Percentiles rank a stretch among this genome's conserved stretches.
Evolutionary conservation across 2,113 vertebrate species (phyloP).

Genomic region (Butorides virescens): DNA sequence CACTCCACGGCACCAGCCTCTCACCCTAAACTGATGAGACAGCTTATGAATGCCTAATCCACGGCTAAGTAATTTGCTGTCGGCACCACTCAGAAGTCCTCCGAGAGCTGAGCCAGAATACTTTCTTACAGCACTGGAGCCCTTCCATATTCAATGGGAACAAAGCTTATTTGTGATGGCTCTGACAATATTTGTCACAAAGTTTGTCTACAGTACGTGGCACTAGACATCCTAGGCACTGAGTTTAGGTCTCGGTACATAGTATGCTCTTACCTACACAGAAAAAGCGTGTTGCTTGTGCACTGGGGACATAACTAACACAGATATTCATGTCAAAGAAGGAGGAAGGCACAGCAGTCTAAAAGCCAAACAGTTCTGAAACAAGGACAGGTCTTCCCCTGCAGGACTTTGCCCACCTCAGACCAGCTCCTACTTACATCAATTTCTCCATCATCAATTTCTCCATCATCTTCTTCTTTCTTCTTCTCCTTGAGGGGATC

Average conservation of each 20-base stretch:
- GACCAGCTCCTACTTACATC: slow-evolving; percentile 83
- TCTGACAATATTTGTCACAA: background rate
- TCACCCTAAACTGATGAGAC: background rate
- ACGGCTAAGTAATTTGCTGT: background rate
- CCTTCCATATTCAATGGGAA: background rate
- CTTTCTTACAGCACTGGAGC: background rate
- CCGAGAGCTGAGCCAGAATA: background rate
- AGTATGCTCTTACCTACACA: background rate
- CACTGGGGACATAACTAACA: background rate
- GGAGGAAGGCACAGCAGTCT: background rate
- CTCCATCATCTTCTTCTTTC: slow-evolving; percentile 95
- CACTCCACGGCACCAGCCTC: background rate
- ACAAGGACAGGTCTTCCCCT: background rate
- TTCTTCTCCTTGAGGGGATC: slow-evolving; percentile 88
- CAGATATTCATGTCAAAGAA: background rate
- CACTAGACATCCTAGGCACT: background rate
- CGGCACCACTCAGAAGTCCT: background rate
- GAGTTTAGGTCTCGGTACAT: background rate
- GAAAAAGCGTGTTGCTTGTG: background rate
- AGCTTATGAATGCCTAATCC: background rate
- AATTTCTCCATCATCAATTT: slow-evolving; percentile 97
- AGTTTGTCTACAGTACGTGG: background rate
- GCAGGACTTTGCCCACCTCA: background rate
- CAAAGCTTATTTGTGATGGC: background rate
- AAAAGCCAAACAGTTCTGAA: background rate